Evolutionary conservation across 2,888 invertebrate species (phyloP), one percentile per base, ranked within the genome.

Genomic region (Chesias legatella): DNA sequence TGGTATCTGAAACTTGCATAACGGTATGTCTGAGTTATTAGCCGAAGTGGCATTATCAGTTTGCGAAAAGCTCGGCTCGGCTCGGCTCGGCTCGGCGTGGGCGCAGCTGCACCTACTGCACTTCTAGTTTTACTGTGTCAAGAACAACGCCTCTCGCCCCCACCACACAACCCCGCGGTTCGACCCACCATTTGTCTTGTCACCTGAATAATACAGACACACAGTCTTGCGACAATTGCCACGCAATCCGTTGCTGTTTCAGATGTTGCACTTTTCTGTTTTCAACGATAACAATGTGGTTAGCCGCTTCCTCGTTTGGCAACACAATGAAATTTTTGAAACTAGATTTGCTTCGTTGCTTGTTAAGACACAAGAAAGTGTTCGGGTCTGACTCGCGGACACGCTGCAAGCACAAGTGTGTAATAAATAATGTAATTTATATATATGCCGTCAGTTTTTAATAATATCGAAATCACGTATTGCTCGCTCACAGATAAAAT

Each of bases 51-150:
- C 23, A 30, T 43, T 43, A 36, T 41, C 33, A 37, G 37, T 43
- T 47, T 70, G 76, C 83, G 80, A 85, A 83, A 85, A 85, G 83
- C 84, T 79, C 70, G 32, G 74, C 75, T 86, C 88, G 79, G 88
- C n/a, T n/a, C n/a, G n/a, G n/a, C n/a, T n/a, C n/a, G n/a, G n/a
- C n/a, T n/a, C 70, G 32, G 74, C 75, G 88, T 88, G 79, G 88
- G 86, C 70, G 82, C 73, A 69, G 75, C 78, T 83, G 86, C 86
- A 85, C 83, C 85, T 85, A 86, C 84, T 88, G 88, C 85, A 85
- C 83, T 83, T 83, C 85, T 83, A 84, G 85, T 79, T 80, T 88
- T 86, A 88, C 86, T 88, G 84, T 88, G 88, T 86, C 88, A 88
- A 88, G 88, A 79, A 88, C 88, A 80, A 86, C 86, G 76, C 73